Conservation (phyloP, 2,888 invertebrate genomes). For the Stenoptilia bipunctidactyla region DNA sequence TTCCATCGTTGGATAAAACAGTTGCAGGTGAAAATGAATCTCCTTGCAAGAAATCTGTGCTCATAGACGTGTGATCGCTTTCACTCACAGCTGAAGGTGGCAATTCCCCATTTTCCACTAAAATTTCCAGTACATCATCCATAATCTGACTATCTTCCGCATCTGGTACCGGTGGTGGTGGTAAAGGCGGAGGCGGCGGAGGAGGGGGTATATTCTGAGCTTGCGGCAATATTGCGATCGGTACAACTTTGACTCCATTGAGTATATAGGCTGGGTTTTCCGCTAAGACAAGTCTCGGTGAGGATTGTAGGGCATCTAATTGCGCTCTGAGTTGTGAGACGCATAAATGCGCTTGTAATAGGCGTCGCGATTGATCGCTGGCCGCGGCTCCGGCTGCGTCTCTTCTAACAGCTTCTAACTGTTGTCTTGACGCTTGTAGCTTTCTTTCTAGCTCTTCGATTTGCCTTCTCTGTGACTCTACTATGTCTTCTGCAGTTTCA, state of each 20-base stretch:
- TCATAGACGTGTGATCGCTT: slow-evolving; percentile 57
- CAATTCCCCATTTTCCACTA: slow-evolving; percentile 93
- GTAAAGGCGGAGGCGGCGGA: slow-evolving; percentile 28
- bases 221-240: slow-evolving; percentile 55
- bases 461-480: slow-evolving; percentile 83
- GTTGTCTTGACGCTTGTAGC: slow-evolving; percentile 81
- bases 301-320: slow-evolving; percentile 71
- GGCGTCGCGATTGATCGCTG: slow-evolving; percentile 52
- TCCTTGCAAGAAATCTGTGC: slow-evolving; percentile 25
- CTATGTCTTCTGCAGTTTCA: slow-evolving; percentile 76
- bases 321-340: slow-evolving; percentile 71
- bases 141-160: slow-evolving; percentile 79
- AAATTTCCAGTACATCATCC: slow-evolving; percentile 93
- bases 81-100: slow-evolving; percentile 87
- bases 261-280: slow-evolving; percentile 73
- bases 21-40: slow-evolving; percentile 39
- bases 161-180: slow-evolving; percentile 28
- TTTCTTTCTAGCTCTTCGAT: slow-evolving; percentile 91
- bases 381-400: slow-evolving; percentile 65
- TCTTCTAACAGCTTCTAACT: slow-evolving; percentile 78
- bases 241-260: slow-evolving; percentile 72
- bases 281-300: slow-evolving; percentile 49
- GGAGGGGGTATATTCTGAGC: slow-evolving; percentile 27
- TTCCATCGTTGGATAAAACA: slow-evolving; percentile 36
- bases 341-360: slow-evolving; percentile 75